Base-by-base conservation (phyloP, 2,113 vertebrate genomes). In the Pedetes capensis region DNA sequence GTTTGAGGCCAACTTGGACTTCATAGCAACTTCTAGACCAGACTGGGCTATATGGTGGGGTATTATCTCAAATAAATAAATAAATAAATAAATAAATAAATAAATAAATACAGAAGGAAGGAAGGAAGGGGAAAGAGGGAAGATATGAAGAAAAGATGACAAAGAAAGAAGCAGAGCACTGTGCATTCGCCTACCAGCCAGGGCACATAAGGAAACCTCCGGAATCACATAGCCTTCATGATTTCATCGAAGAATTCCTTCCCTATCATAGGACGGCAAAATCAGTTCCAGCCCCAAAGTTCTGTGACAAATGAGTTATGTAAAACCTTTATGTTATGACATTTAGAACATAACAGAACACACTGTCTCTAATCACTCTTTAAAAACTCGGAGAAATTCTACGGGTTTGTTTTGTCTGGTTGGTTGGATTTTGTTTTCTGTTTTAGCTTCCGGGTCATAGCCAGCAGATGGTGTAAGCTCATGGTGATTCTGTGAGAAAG, bases 381-480 rank as follows among this genome's bases (percentile, higher is more conserved):
- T n/a, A 32, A 25, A 34, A 51, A 53, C 25, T 13, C 22, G 34
- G 64, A 51, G 27, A 47, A 6, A 39, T 9, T 44, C 23, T 3
- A 12, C 1, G 10, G 10, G n/a, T n/a, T n/a, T n/a, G n/a, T n/a
- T n/a, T 20, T 37, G 64, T 22, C 29, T 55, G 12, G n/a, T n/a
- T n/a, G n/a, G n/a, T n/a, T n/a, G n/a, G n/a, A n/a, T n/a, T n/a
- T n/a, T n/a, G n/a, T n/a, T 39, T 71, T 59, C 72, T 9, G 16
- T 18, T 34, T 11, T 42, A n/a, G 39, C 20, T 22, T 34, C 34
- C 11, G 22, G n/a, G 23, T 5, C 29, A 44, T 13, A 51, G 22
- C 39, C 3, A 8, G 39, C 9, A 23, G 29, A 37, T 4, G 12
- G 42, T 0, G 11, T 0, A 3, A 11, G 42, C 16, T 42, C 2